phyloP scores from a whole-genome alignment of 1,140 invertebrate species.

The Drosophila biarmipes region DNA sequence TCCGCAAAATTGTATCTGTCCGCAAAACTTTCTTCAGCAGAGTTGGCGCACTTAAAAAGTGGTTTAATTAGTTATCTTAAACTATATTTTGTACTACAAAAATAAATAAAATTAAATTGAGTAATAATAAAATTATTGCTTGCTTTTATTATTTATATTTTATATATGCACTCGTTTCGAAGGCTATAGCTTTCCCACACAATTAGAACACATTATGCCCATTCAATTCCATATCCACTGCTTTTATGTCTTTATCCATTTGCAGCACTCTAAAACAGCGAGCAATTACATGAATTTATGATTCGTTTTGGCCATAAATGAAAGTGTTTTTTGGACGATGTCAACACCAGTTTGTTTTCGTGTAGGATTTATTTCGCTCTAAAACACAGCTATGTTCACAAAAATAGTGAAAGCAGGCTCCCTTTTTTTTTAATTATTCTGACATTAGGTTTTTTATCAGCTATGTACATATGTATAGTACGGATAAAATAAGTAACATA shows the following conservation, averaged over 20 bases:
- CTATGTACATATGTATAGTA: no score
- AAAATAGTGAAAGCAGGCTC: no score
- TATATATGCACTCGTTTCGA: neutral
- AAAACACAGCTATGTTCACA: neutral
- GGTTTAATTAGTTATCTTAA: neutral
- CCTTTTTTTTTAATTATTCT: neutral
- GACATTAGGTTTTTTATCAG: no score
- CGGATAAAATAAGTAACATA: no score
- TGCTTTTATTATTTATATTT: neutral
- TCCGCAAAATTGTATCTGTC: constrained; percentile 6
- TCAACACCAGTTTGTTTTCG: neutral
- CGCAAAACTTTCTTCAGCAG: constrained; percentile 6
- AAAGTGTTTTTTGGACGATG: constrained; percentile 7
- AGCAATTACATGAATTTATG: constrained; percentile 13
- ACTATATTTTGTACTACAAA: no score
- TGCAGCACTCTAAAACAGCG: neutral
- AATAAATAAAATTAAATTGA: no score
- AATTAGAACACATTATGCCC: neutral
- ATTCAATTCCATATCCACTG: neutral
- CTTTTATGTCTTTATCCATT: neutral
- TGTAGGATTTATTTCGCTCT: neutral
- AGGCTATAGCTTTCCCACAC: neutral
- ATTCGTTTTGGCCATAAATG: constrained; percentile 11
- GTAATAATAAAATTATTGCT: no score
- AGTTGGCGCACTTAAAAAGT: neutral